Base-by-base conservation (phyloP, 2,888 invertebrate genomes). In the Nycteola revayana region DNA sequence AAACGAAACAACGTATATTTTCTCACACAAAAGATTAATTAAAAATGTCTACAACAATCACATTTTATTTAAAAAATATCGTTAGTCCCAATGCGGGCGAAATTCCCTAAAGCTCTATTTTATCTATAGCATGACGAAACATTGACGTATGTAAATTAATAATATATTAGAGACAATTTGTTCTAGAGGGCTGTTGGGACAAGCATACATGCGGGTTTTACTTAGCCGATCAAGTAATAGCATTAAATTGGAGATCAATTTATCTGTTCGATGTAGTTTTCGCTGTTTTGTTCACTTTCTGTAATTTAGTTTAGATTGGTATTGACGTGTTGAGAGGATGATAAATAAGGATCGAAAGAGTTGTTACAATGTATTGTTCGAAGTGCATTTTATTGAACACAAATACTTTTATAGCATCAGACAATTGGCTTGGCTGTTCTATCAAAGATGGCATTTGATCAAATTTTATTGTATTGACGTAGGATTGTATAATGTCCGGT, bases 171-270 rank as follows among this genome's bases (percentile, higher is more conserved):
- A 49, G 62, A 61, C 70, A 70, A 77, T 70, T 72, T 64, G 67
- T 64, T 48, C 42, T 58, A 82, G 82, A 79, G 81, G 81, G 84
- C 80, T 75, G 75, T 66, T 51, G 59, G 45, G 49, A 49, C 60
- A 54, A 52, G 60, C 73, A 69, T 73, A 61, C 62, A 83, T 83
- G 84, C 84, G 86, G 84, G 84, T 65, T 32, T 42, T 42, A 42
- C 36, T 48, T 61, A 58, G 68, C 73, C 60, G 75, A 81, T 83
- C 70, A 72, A 77, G 73, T 82, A 80, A 82, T 82, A 69, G 66
- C 66, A 46, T 54, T 59, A 73, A 85, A 85, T 87, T 85, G 85
- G 57, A 57, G 62, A 57, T 66, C 85, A 86, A 86, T 85, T 85
- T 83, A 81, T 73, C 70, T 54, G 75, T 77, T 82, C 70, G 60